phyloP scores from a whole-genome alignment of 2,113 vertebrate genomes.

The Neolamprologus tretocephalus region DNA sequence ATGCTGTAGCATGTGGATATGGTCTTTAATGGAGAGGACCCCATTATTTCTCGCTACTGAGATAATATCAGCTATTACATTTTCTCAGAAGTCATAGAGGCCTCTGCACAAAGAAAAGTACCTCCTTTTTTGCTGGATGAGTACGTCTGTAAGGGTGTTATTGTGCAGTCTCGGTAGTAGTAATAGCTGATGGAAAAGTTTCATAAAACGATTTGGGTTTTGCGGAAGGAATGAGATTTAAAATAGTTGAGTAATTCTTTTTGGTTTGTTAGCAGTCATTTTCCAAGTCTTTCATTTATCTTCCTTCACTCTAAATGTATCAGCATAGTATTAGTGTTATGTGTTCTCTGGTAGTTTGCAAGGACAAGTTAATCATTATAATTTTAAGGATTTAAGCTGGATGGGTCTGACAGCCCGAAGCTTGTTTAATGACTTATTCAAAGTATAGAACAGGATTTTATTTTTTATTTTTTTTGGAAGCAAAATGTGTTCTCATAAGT shows the following conservation, averaged over 20 bases:
- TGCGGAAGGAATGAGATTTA: not conserved
- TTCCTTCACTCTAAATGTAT: slow-evolving; percentile 3
- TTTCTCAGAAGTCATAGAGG: slow-evolving; percentile 45
- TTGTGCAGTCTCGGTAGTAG: not conserved
- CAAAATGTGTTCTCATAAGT: slow-evolving; percentile 1
- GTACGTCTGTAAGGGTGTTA: slow-evolving; percentile 11
- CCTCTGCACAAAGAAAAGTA: slow-evolving; percentile 33
- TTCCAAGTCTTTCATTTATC: slow-evolving; percentile 20
- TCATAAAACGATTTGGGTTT: not conserved
- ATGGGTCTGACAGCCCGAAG: slow-evolving; percentile 47
- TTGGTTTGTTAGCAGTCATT: slow-evolving; percentile 1
- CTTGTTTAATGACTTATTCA: slow-evolving; percentile 51
- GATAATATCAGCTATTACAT: slow-evolving; percentile 64
- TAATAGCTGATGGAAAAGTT: not conserved
- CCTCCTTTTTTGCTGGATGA: slow-evolving; percentile 16
- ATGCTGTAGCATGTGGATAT: slow-evolving; percentile 15
- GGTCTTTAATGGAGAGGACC: slow-evolving; percentile 51
- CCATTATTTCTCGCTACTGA: slow-evolving; percentile 41
- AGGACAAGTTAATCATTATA: slow-evolving; percentile 60
- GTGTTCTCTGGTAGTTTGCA: slow-evolving; percentile 22
- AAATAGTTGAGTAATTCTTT: slow-evolving; percentile 20
- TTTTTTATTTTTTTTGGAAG: not conserved
- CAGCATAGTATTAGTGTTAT: slow-evolving; percentile 16
- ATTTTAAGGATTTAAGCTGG: slow-evolving; percentile 47
- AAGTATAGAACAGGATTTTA: slow-evolving; percentile 39